Percentiles rank a stretch among this genome's conserved stretches.
Evolutionary conservation across 30 jellyfish, hydroid and myxozoan genomes (phyloP).

Genomic region (Aurelia coerulea): DNA sequence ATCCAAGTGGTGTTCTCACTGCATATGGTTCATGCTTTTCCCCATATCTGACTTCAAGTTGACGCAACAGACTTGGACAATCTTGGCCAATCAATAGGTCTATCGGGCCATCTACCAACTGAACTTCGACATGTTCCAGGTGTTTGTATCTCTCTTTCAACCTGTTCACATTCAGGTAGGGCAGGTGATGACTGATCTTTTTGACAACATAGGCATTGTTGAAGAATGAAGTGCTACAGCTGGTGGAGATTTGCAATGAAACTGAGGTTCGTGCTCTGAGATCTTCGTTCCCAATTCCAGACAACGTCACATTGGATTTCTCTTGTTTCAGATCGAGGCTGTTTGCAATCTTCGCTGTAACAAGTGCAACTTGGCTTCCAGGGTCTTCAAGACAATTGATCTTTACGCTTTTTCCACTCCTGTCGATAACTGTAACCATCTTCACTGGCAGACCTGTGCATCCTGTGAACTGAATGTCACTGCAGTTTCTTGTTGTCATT

Average conservation of each 20-base stretch:
- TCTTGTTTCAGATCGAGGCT: too few relatives aligned
- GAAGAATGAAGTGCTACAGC: constrained; percentile 14
- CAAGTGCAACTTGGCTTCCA: constrained; percentile 39
- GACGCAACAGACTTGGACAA: constrained; percentile 42
- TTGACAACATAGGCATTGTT: too few relatives aligned
- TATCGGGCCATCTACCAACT: constrained; percentile 29
- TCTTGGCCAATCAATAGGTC: constrained; percentile 42
- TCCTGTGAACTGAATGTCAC: constrained; percentile 15
- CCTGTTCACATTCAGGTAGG: too few relatives aligned
- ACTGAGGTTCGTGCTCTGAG: constrained; percentile 25
- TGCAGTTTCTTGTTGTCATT: constrained; percentile 14
- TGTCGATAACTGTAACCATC: too few relatives aligned
- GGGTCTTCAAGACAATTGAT: constrained; percentile 51
- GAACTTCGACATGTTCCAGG: neutral
- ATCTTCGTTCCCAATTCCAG: neutral
- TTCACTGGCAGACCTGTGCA: constrained; percentile 1
- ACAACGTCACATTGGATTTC: neutral
- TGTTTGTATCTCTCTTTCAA: constrained; percentile 17
- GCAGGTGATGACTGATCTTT: too few relatives aligned
- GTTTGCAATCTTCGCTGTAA: too few relatives aligned
- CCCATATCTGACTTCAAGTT: constrained; percentile 33
- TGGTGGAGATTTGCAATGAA: constrained; percentile 31
- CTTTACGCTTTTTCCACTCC: too few relatives aligned
- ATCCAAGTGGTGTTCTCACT: constrained; percentile 25
- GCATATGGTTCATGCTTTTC: constrained; percentile 32